Evolutionary conservation across 2,113 vertebrate genomes (phyloP), one percentile per base, ranked within the genome.

Genomic region (Psittacula cyanocephala): DNA sequence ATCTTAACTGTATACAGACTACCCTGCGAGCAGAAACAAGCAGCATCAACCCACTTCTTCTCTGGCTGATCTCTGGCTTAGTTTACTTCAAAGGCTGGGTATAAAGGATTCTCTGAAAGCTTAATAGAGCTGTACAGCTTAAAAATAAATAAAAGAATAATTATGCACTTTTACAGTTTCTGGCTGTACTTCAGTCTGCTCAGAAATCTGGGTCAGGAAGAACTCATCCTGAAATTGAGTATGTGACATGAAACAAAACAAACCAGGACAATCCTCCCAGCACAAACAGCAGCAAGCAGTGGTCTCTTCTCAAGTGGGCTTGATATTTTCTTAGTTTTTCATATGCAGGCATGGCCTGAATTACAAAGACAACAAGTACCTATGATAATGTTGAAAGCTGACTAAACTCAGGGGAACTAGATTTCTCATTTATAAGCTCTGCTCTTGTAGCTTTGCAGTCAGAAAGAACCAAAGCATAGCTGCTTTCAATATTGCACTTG

Each of bases 81-180:
- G 81, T 93, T 95, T 94, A 95, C 78, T 95, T 97, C 93, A 97
- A 95, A 94, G 91, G 53, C 89, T 89, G 86, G 8, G n/a, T 96
- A 86, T 72, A 95, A 95, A 96, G 77, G 74, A 91, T 91, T 94
- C 83, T 96, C 77, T 93, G 86, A 89, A 83, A 93, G 93, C 93
- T 89, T 95, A 91, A 95, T 91, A 96, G 92, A 93, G 92, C 75
- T 93, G 92, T 89, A 85, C 82, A 92, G 91, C 75, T 95, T 91
- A 93, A 95, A 95, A 91, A 95, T 86, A 96, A 97, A 94, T 96
- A 93, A 72, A 93, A 95, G 81, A 92, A 88, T 95, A 96, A 96
- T 96, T 94, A 82, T 96, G 69, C 86, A 94, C 84, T 95, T 97
- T 88, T 93, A 76, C 75, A 92, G 50, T 92, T 75, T 62, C 50